Base-by-base conservation (phyloP, 2,113 vertebrate genomes). In the Cyanoderma ruficeps region DNA sequence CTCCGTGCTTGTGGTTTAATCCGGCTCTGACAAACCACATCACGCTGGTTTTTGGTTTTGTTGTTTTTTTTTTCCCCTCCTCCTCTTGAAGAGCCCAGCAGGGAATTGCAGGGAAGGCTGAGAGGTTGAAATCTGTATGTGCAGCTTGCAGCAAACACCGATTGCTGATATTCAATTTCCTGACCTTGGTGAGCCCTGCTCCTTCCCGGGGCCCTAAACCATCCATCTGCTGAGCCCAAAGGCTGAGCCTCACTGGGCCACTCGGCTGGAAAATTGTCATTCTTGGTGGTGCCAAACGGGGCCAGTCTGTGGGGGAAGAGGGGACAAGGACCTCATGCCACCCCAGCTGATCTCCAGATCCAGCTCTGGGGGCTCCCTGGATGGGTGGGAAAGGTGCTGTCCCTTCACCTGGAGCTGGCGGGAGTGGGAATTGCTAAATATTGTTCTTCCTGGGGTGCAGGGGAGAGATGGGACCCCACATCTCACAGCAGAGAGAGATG, bases 311-410 rank as follows among this genome's bases (percentile, higher is more conserved):
- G 70, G 31, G 56, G 68, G 33, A 42, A 49, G 77, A 57, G 72
- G 42, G 5, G 22, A 3, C 2, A 6, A 22, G 0, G 11, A 3
- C 9, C 35, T 27, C 2, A 8, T 0, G 5, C 8, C 10, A 41
- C n/a, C 15, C 2, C 46, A 13, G 60, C 42, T 68, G 52, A 16
- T 42, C 13, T 0, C 0, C 1, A 46, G n/a, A 67, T 14, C 56
- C 50, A 39, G 78, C 70, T 41, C 60, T 46, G 39, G 2, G 11
- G 24, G 46, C 14, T 61, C 69, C 39, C 55, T 14, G 37, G 39
- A 35, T 0, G 6, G 63, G 18, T 11, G 50, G 60, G 14, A 53
- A 4, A 13, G 52, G n/a, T n/a, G 74, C n/a, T 53, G 12, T 10
- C 14, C 53, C 60, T 50, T 57, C 8, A 1, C 15, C 47, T 19